phyloP scores from a whole-genome alignment of 2,797 vertebrate genomes.

The Phoeniculus purpureus region DNA sequence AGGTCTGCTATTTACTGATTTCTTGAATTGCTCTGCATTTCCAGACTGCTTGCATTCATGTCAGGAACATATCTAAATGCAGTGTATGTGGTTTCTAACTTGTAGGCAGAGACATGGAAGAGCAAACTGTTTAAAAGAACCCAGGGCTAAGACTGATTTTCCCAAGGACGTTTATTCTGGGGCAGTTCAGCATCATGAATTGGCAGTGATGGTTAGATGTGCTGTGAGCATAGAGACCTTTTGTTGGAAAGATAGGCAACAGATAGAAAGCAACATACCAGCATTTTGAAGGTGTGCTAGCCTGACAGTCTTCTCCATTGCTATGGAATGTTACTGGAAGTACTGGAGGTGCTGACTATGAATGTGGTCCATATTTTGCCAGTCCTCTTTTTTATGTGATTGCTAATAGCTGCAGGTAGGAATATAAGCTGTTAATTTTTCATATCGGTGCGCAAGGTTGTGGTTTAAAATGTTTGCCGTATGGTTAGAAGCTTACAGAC shows the following conservation, averaged over 20 bases:
- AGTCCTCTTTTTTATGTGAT: background rate
- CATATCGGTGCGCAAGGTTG: fast-evolving
- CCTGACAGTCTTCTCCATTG: background rate
- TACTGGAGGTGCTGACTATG: background rate
- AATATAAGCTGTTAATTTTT: background rate
- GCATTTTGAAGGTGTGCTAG: background rate
- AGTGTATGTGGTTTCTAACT: background rate
- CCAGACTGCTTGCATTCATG: background rate
- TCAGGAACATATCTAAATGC: background rate
- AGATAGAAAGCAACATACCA: background rate
- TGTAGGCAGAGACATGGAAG: background rate
- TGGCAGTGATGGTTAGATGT: background rate
- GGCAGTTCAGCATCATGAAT: background rate
- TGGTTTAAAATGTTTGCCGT: background rate
- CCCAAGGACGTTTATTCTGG: background rate
- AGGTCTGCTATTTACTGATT: background rate
- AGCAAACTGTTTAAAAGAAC: background rate
- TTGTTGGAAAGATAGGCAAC: background rate
- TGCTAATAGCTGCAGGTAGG: background rate
- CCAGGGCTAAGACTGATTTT: background rate
- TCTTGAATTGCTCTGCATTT: background rate
- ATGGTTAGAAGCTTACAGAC: background rate
- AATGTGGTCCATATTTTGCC: background rate
- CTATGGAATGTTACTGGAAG: background rate
- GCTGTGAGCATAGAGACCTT: background rate